Evolutionary conservation across 2,888 invertebrate species (phyloP), one percentile per base, ranked within the genome.

Genomic region (Eristalinus aeneus): DNA sequence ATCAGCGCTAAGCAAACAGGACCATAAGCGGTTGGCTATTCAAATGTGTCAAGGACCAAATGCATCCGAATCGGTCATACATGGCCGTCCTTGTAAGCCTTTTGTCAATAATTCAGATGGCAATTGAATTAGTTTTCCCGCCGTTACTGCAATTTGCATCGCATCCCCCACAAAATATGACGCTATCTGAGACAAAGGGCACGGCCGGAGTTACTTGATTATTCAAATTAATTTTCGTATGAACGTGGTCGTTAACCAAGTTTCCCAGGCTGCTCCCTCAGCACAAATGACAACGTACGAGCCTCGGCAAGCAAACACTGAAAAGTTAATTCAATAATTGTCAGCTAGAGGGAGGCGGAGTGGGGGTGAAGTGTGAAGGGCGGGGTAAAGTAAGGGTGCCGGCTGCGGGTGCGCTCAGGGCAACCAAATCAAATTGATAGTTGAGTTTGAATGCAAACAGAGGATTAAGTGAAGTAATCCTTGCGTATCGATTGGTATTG

Each of bases 381-480:
- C 11, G 11, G 27, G 27, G 27, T 27, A 5, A 27, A 27, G 27
- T 27, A 16, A 16, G 6, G 46, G 46, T 46, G 46, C 16, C 46
- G 16, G n/a, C 9, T 46, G 46, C 46, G 46, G 46, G 46, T 46
- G 46, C 46, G 46, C 16, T 12, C 39, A 39, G 39, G 22, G 63
- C 36, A 56, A 74, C 31, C 61, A 32, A 73, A 68, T 80, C 34
- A 12, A 67, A 67, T 67, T 67, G 72, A 46, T 65, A 65, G 79
- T 81, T 82, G 87, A 89, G 89, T 89, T 90, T 88, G 88, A 89
- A 90, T 90, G 90, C 90, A 89, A 89, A 90, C 90, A 89, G 56
- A 74, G 88, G 88, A 89, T 91, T 91, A 90, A 89, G 89, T 90
- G 88, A 89, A 89, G 89, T 89, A 90, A 91, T 89, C 89, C 90